phyloP scores from a whole-genome alignment of 2,888 invertebrate genomes.

The Eupithecia abbreviata region DNA sequence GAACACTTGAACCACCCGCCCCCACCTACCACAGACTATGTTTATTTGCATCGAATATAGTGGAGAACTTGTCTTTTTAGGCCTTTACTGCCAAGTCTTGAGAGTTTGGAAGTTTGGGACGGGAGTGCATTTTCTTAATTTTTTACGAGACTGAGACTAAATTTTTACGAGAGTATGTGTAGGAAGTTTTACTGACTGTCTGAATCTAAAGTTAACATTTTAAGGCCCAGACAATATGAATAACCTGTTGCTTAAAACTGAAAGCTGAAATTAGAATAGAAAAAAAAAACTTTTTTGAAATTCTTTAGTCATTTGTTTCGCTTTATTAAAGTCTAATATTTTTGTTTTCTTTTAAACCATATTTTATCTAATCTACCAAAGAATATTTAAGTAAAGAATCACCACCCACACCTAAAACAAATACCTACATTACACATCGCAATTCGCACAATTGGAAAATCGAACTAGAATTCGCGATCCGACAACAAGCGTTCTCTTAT shows the following conservation, averaged over 20 bases:
- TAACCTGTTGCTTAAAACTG: background rate
- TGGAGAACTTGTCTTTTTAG: constrained; percentile 43
- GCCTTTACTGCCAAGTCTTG: constrained; percentile 30
- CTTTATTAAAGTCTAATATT: background rate
- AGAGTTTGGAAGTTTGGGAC: constrained; percentile 11
- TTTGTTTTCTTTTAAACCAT: background rate
- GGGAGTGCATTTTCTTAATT: background rate
- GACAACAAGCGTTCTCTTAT: constrained; percentile 83
- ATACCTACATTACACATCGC: constrained; percentile 42
- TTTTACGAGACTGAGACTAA: background rate
- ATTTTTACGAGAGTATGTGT: background rate
- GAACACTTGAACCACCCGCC: constrained; percentile 67
- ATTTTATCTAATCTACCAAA: background rate
- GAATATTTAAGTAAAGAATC: background rate
- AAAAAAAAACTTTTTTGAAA: background rate
- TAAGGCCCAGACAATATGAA: background rate
- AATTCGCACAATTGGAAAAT: constrained; percentile 67
- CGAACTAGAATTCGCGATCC: constrained; percentile 76
- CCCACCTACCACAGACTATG: constrained; percentile 60
- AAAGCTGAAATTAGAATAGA: background rate
- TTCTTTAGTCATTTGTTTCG: background rate
- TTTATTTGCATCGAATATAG: constrained; percentile 78
- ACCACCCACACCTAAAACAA: background rate
- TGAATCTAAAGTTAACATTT: background rate
- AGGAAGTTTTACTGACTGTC: background rate